These are phyloP conservation scores for Strigamia transsilvanica DNA, from an alignment of 2,888 invertebrate species.

Conservation along the genomic window DNA sequence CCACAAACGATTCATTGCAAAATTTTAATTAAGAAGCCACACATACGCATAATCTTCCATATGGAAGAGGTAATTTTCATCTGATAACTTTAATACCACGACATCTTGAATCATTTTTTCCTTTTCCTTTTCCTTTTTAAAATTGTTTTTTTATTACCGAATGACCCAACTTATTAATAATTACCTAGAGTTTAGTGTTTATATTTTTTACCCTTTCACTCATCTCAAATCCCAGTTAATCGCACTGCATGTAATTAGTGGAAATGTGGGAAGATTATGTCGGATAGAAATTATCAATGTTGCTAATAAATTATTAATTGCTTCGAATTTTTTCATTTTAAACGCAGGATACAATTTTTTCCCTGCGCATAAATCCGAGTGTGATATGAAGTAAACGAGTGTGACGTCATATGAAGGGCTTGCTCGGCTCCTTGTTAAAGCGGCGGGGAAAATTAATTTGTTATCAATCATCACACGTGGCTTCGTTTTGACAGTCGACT, in stretches of 20 bases:
- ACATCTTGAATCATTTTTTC: neutral
- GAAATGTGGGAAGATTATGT: constrained; percentile 6
- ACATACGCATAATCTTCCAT: neutral
- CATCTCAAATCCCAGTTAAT: neutral
- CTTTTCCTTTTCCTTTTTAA: neutral
- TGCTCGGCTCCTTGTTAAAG: constrained; percentile 16
- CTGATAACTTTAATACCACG: constrained; percentile 6
- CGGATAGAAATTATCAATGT: constrained; percentile 5
- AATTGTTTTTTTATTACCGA: neutral
- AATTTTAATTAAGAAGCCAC: constrained; percentile 35
- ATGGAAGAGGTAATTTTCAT: neutral
- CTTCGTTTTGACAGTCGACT: constrained; percentile 22
- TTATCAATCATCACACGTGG: constrained; percentile 38
- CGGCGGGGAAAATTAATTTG: constrained; percentile 35
- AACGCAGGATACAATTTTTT: constrained; percentile 3
- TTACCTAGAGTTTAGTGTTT: neutral
- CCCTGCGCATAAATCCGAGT: neutral
- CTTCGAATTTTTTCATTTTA: neutral
- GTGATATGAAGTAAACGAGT: neutral
- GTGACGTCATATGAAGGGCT: neutral
- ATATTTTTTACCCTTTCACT: neutral
- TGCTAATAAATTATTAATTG: constrained; percentile 35
- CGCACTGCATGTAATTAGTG: neutral
- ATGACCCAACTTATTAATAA: neutral
- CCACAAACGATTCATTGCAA: constrained; percentile 24